Evolutionary conservation across 1,140 invertebrate species (phyloP).

Genomic region (Scaptomyza montana): DNA sequence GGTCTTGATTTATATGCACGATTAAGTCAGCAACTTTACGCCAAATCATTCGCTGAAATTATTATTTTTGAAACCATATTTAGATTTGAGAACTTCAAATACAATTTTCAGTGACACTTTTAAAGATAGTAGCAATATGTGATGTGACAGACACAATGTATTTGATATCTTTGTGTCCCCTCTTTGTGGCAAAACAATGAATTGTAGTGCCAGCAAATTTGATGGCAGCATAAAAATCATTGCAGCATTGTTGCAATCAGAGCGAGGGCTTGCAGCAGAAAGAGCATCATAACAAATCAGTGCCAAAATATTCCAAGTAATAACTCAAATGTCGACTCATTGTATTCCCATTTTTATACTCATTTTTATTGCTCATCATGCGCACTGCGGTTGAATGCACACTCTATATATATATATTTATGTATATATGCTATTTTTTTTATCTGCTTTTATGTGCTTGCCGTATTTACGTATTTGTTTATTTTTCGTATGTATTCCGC

Average conservation of each 20-base stretch:
- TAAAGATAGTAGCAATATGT: background rate
- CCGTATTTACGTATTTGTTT: constrained; percentile 31
- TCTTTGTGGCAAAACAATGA: constrained; percentile 30
- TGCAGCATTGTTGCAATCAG: constrained; percentile 71
- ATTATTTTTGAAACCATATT: no score
- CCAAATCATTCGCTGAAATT: background rate
- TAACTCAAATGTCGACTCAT: constrained; percentile 65
- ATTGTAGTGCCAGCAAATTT: constrained; percentile 27
- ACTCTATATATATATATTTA: constrained; percentile 4
- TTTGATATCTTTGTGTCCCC: background rate
- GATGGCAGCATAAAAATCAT: constrained; percentile 71
- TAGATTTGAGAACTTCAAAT: no score
- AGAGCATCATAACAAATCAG: constrained; percentile 61
- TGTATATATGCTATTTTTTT: constrained; percentile 7
- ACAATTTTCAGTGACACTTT: no score
- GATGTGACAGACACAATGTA: background rate
- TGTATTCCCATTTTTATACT: constrained; percentile 52
- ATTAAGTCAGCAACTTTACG: no score
- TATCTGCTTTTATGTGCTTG: constrained; percentile 15
- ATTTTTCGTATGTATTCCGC: background rate
- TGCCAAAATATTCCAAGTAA: constrained; percentile 60
- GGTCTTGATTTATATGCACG: background rate
- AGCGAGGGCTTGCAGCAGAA: constrained; percentile 13
- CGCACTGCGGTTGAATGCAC: constrained; percentile 39
- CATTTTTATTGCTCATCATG: constrained; percentile 77